These are phyloP conservation scores for Craniophora ligustri DNA, from an alignment of 2,888 invertebrate genomes.

Conservation along the genomic window DNA sequence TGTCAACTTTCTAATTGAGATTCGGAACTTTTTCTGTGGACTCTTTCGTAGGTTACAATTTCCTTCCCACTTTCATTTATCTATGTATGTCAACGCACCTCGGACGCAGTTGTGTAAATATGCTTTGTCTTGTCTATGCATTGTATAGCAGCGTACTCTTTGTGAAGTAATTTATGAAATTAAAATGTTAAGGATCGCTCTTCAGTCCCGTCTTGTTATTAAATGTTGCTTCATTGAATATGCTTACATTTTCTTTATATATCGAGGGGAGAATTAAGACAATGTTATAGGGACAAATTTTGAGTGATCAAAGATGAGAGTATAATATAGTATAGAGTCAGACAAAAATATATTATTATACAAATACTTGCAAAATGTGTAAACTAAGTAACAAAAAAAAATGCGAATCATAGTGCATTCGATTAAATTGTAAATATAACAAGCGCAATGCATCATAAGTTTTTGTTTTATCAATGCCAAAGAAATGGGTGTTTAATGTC, in stretches of 20 bases:
- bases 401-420: too few species aligned
- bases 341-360: too few species aligned
- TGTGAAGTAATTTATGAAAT: constrained; percentile 3
- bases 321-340: too few species aligned
- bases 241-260: background rate
- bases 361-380: too few species aligned
- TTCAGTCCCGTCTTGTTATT: constrained; percentile 1
- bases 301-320: too few species aligned
- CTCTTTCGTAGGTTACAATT: background rate
- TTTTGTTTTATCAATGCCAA: too few species aligned
- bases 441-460: too few species aligned
- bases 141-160: background rate
- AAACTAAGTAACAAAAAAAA: too few species aligned
- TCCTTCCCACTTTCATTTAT: background rate
- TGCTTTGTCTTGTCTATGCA: background rate
- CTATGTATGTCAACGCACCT: constrained; percentile 1
- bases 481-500: too few species aligned
- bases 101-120: constrained; percentile 8
- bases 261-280: background rate
- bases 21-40: background rate
- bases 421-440: too few species aligned
- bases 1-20: constrained; percentile 32
- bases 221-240: background rate
- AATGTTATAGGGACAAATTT: too few species aligned
- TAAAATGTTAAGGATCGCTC: constrained; percentile 3